Conservation (phyloP, 2,113 vertebrate genomes). For the Seriola dumerili region DNA sequence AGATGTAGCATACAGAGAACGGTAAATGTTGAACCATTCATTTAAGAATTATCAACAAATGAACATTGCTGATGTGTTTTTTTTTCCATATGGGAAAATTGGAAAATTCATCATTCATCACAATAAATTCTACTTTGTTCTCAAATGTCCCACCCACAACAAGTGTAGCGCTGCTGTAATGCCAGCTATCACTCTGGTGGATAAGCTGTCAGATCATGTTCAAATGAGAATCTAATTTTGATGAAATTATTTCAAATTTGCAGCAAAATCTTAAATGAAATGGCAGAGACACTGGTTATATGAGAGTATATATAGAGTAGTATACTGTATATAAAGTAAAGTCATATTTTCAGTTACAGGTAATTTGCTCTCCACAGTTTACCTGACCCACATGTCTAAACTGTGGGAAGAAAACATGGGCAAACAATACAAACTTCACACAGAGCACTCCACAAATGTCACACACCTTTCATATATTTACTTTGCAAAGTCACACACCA, state of each 20-base stretch:
- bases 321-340: background rate
- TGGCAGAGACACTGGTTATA: background rate
- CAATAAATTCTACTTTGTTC: background rate
- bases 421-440: background rate
- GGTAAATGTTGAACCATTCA: background rate
- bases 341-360: background rate
- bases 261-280: background rate
- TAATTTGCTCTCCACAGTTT: background rate
- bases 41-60: background rate
- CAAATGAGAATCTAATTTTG: background rate
- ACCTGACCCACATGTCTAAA: background rate
- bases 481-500: constrained; percentile 18
- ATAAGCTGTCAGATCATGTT: background rate
- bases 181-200: background rate
- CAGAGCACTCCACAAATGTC: constrained; percentile 9
- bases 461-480: constrained; percentile 34
- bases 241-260: background rate
- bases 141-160: background rate
- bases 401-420: background rate
- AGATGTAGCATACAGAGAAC: background rate
- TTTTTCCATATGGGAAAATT: background rate
- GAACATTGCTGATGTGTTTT: background rate
- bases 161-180: background rate
- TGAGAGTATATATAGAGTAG: background rate
- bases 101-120: background rate